Base-by-base conservation (phyloP, 1,140 invertebrate species). In the Lordiphosa stackelbergi region DNA sequence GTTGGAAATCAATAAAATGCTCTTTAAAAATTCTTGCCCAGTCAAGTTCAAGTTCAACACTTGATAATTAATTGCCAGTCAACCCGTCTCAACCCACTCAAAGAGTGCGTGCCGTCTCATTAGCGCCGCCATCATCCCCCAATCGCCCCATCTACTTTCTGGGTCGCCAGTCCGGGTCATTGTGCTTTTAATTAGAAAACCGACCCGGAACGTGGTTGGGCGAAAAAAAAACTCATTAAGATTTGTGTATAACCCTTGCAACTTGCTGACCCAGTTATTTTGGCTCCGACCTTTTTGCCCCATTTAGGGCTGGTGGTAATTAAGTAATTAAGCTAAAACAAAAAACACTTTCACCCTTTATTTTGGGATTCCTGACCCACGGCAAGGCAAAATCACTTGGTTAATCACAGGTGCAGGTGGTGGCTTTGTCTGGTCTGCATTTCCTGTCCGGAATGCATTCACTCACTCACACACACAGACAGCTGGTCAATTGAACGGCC, bases 1-100 rank as follows among this genome's bases (percentile, higher is more conserved):
- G n/a, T 5, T 13, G 41, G 52, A 77, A 77, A 77, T 77, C 73
- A 69, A 77, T 83, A 65, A 58, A 40, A 38, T 61, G 28, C 49
- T 43, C 64, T 81, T 74, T 68, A 61, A 73, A 63, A 16, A 49
- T 34, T 7, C 46, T 11, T 40, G 42, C 24, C 6, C 47, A 12
- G 10, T 10, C 71, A 81, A 83, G 75, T 83, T 79, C 75, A 81
- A 81, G 75, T 81, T 81, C 77, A 81, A 83, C 74, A 72, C 75
- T 83, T 68, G 75, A 75, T 81, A 81, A 81, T 81, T 81, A 81
- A 83, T 81, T 75, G 40, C 66, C 42, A 46, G 66, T 11, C 36
- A 49, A 38, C 53, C 22, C 10, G 22, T 31, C 35, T 5, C 10
- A 6, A 48, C 12, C 11, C 13, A 7, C 31, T 24, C 16, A 10